These are phyloP conservation scores for Drosophila nasuta DNA, from an alignment of 1,140 invertebrate species.

Conservation along the genomic window DNA sequence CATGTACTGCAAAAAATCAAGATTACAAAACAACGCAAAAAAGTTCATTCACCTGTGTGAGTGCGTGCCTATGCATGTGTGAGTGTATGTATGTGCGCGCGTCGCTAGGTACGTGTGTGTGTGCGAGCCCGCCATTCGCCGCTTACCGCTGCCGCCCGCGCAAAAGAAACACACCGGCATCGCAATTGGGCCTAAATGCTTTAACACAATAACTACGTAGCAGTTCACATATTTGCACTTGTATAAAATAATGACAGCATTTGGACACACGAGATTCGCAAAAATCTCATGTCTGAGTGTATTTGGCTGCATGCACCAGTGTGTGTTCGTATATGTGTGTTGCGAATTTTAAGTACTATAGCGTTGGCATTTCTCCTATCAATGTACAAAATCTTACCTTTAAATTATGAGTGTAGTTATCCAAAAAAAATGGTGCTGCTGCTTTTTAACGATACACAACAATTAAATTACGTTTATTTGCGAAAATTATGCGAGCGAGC, in stretches of 20 bases:
- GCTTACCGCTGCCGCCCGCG: slow-evolving; percentile 49
- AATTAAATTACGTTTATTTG: slow-evolving; percentile 32
- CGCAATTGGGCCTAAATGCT: slow-evolving; percentile 45
- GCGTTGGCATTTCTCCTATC: slow-evolving; percentile 19
- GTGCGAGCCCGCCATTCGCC: slow-evolving; percentile 66
- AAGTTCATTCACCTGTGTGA: slow-evolving; percentile 80
- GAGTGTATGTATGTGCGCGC: slow-evolving; percentile 53
- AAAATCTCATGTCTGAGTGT: slow-evolving; percentile 53
- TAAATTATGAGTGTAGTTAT: background rate
- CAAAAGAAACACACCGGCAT: slow-evolving; percentile 51
- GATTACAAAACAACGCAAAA: slow-evolving; percentile 81
- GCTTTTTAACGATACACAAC: slow-evolving; percentile 7
- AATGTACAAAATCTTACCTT: slow-evolving; percentile 49
- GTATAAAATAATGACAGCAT: slow-evolving; percentile 51
- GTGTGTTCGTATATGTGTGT: slow-evolving; percentile 11
- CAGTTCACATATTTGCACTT: slow-evolving; percentile 46
- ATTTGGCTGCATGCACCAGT: slow-evolving; percentile 18
- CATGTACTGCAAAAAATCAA: slow-evolving; percentile 49
- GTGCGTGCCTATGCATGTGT: slow-evolving; percentile 47
- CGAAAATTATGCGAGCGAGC: slow-evolving; percentile 39
- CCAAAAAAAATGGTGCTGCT: slow-evolving; percentile 12
- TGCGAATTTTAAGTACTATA: slow-evolving; percentile 4
- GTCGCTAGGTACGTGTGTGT: slow-evolving; percentile 21
- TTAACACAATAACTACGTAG: slow-evolving; percentile 40
- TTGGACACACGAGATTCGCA: slow-evolving; percentile 63